These are phyloP conservation scores for Notamacropus eugenii DNA, from an alignment of 2,797 vertebrate genomes.

Conservation along the genomic window DNA sequence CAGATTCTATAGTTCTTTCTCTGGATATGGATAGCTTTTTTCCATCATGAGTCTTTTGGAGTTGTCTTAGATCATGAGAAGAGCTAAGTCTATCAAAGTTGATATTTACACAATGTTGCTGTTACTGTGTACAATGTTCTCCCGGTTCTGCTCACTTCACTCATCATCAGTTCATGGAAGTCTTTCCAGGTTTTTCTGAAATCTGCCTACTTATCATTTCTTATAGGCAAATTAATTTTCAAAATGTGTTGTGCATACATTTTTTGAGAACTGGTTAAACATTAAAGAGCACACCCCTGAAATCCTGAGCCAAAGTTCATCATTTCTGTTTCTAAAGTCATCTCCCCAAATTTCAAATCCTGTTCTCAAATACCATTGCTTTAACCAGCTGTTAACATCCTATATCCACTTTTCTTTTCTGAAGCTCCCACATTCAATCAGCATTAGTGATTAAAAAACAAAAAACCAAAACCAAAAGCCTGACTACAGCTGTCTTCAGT, in stretches of 20 bases:
- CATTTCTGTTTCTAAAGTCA: neutral
- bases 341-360: neutral
- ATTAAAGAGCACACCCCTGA: neutral
- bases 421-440: neutral
- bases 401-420: neutral
- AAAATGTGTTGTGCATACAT: neutral
- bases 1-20: no score
- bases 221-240: neutral
- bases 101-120: no score
- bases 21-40: no score
- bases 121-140: no score
- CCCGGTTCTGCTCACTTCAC: no score
- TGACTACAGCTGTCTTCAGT: neutral
- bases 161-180: no score
- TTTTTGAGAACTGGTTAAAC: neutral
- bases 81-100: no score
- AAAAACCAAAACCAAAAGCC: neutral
- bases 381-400: neutral
- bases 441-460: neutral
- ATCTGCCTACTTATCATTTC: no score
- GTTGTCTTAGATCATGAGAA: no score
- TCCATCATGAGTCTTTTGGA: no score
- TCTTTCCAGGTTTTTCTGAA: no score
- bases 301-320: neutral
- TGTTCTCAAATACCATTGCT: neutral